Base-by-base conservation (phyloP, 1,140 invertebrate genomes). In the Scaptomyza montana region DNA sequence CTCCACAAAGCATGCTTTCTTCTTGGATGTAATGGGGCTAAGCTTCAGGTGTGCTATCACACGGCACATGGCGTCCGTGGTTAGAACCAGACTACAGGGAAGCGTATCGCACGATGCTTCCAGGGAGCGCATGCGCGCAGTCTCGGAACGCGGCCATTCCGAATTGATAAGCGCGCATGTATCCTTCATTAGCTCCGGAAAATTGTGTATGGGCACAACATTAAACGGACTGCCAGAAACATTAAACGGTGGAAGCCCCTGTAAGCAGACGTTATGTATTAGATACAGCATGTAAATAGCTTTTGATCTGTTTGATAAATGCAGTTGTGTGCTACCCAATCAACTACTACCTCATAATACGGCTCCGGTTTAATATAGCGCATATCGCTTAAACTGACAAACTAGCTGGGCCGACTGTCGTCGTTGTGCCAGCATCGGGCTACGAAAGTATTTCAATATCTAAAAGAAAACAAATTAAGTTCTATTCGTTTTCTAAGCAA, bases 121-220 rank as follows among this genome's bases (percentile, higher is more conserved):
- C 33, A 97, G 90, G 47, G 94, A 95, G 90, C 94, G 93, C 92
- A 96, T 93, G 92, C 96, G 93, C 69, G 95, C 95, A 54, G 94
- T 95, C 90, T 95, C 94, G 72, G 95, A 96, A 66, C 96, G 93
- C 74, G 95, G 95, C 96, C 96, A 97, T 93, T 97, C 95, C 43
- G 94, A 93, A 92, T 97, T 97, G 64, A 97, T 94, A 65, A 97
- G 92, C 74, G 94, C 93, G 90, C 95, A 96, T 78, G 95, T 96
- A 86, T 86, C 93, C 92, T 90, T 84, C 90, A 91, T 91, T 77
- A 95, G 94, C 85, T 96, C 93, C 46, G 95, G 95, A 80, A 95
- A 92, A 74, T 94, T 92, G 80, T 96, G 96, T 67, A 96, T 92
- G 66, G 94, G 94, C 79, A 96, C 89, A 66, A 96, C 94, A 76